phyloP scores from a whole-genome alignment of 2,888 invertebrate genomes.

The Corbicula japonica region DNA sequence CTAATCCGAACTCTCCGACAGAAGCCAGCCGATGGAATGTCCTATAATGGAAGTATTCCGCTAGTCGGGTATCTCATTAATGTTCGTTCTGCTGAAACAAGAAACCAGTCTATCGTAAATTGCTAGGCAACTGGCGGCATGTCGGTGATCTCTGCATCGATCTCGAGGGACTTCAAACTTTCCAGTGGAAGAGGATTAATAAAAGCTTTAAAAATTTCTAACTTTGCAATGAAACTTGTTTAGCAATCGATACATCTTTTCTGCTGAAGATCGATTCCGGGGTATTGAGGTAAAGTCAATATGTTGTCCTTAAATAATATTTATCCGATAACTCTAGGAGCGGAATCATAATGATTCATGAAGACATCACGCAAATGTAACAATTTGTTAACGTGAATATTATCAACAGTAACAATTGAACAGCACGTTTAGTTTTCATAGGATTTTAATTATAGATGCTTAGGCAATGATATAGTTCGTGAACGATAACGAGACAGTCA shows the following conservation, averaged over 20 bases:
- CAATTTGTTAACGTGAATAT: no score
- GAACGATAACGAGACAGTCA: no score
- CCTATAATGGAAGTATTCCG: constrained; percentile 24
- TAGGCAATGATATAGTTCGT: no score
- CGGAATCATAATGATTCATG: no score
- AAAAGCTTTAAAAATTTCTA: constrained; percentile 38
- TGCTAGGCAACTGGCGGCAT: constrained; percentile 25
- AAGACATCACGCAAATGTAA: no score
- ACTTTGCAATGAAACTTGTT: constrained; percentile 23
- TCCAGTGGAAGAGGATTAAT: constrained; percentile 26
- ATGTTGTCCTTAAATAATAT: no score
- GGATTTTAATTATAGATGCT: no score
- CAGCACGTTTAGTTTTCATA: no score
- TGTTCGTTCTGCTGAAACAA: background rate
- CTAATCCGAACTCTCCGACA: no score
- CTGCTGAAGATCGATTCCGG: constrained; percentile 16
- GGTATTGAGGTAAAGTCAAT: no score
- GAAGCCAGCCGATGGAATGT: constrained; percentile 7
- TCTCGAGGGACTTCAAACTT: constrained; percentile 5
- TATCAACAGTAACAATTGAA: no score
- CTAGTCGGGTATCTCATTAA: background rate
- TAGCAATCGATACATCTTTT: constrained; percentile 41
- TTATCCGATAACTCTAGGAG: no score
- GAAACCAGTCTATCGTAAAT: constrained; percentile 23
- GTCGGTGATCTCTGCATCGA: constrained; percentile 15